Evolutionary conservation across 2,797 vertebrate genomes (phyloP).

Genomic region (Anguilla anguilla): DNA sequence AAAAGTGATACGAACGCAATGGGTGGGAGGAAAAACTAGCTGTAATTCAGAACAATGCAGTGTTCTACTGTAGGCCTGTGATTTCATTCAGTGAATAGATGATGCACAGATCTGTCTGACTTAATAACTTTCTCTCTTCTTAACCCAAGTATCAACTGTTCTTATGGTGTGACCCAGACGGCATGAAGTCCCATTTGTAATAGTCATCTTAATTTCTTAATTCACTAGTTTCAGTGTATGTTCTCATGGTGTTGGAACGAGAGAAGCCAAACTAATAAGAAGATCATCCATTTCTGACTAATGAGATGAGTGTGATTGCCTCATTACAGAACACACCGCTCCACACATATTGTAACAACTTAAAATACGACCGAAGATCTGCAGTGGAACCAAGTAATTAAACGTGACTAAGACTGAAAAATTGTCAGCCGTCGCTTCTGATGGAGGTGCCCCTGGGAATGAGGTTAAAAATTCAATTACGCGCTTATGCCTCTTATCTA

Average conservation of each 20-base stretch:
- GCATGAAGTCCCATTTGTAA: background rate
- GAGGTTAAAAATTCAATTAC: constrained; percentile 22
- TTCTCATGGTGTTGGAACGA: background rate
- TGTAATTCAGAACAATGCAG: background rate
- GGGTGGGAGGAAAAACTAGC: background rate
- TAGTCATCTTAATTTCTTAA: background rate
- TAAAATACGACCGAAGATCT: constrained; percentile 4
- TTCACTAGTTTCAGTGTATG: background rate
- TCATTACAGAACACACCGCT: constrained; percentile 2
- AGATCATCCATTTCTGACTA: background rate
- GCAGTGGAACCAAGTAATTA: constrained; percentile 18
- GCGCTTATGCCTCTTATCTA: constrained; percentile 16
- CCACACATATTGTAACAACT: background rate
- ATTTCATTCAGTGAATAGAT: background rate
- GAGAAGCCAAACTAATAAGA: background rate
- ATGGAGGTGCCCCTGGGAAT: background rate
- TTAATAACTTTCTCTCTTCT: background rate
- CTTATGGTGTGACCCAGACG: background rate
- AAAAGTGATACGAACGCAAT: background rate
- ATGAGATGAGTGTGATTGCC: constrained; percentile 7
- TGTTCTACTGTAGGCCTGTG: background rate
- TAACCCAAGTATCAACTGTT: background rate
- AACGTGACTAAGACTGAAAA: background rate
- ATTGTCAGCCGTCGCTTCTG: constrained; percentile 15
- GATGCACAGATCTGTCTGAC: background rate